Evolutionary conservation across 2,888 invertebrate genomes (phyloP).

Genomic region (Limnephilus rhombicus): DNA sequence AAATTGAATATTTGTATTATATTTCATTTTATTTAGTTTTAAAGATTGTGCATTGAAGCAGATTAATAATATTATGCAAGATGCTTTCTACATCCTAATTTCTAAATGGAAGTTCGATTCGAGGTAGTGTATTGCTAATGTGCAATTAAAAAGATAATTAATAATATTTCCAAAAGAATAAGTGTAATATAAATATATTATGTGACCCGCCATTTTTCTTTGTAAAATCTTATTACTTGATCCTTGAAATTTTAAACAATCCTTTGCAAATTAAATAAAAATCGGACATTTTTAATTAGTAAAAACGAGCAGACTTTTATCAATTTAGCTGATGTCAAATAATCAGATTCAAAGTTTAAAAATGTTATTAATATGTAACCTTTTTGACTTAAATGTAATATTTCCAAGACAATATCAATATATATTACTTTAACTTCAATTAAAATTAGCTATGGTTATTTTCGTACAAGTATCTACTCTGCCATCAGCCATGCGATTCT

Average conservation of each 20-base stretch:
- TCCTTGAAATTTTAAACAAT: background rate
- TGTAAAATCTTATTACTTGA: background rate
- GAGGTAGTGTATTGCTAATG: slow-evolving; percentile 51
- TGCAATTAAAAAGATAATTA: slow-evolving; percentile 13
- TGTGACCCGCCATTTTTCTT: background rate
- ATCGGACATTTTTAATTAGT: background rate
- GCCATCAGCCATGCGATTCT: background rate
- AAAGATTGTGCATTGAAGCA: slow-evolving; percentile 10
- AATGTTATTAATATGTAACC: background rate
- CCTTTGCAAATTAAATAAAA: background rate
- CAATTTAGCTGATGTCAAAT: background rate
- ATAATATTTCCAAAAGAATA: slow-evolving; percentile 26
- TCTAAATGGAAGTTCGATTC: slow-evolving; percentile 53
- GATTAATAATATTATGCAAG: slow-evolving; percentile 43
- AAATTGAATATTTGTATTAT: slow-evolving; percentile 26
- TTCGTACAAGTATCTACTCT: background rate
- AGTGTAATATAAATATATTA: background rate
- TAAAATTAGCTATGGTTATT: background rate
- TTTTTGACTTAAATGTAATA: background rate
- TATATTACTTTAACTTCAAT: background rate
- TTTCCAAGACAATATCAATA: background rate
- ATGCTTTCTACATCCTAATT: slow-evolving; percentile 30
- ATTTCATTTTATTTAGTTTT: slow-evolving; percentile 23
- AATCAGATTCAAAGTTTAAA: background rate
- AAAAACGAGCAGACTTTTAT: background rate